Evolutionary conservation across 2,888 invertebrate genomes (phyloP), one percentile per base, ranked within the genome.

Genomic region (Dasypolia templi): DNA sequence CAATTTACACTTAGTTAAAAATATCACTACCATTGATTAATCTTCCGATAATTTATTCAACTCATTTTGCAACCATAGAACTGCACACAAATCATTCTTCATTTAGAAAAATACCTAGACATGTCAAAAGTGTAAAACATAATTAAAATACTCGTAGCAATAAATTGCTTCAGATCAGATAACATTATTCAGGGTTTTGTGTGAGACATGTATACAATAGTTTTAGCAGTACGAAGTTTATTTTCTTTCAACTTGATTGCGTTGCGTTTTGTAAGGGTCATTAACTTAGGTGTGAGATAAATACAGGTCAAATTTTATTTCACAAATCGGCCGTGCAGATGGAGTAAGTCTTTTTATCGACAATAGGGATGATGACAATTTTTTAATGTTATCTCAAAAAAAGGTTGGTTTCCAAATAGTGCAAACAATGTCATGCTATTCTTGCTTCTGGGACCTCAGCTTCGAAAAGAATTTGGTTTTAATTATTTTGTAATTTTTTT

Each of bases 191-290:
- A 42, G 62, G 53, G 71, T 68, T 72, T 75, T 75, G 67, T 83
- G 82, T 79, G 85, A 80, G 64, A 79, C 32, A 71, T 75, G 78
- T 67, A 82, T 61, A 86, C 85, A 86, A 86, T 86, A 79, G 81
- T 64, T 66, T 26, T 62, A 61, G 44, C 26, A 17, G 61, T 61
- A 56, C n/a, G 19, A 32, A 53, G 51, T 53, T 49, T 35, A 62
- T 82, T 76, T 79, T 62, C 75, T 82, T 82, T 77, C 55, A 49
- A 79, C 46, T 35, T 49, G 58, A 76, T 83, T 83, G 79, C 82
- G 44, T 29, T 67, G 68, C 14, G 26, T 78, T 85, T 69, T 68
- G 73, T n/a, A 80, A 78, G 72, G 62, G 55, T 75, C 72, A 58
- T 61, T 59, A 53, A 58, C 29, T 29, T 58, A 61, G 61, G 29